Percentiles rank a stretch among this genome's conserved stretches.
These are phyloP conservation scores for Parus major DNA, from an alignment of 2,113 vertebrate genomes.

Conservation along the genomic window DNA sequence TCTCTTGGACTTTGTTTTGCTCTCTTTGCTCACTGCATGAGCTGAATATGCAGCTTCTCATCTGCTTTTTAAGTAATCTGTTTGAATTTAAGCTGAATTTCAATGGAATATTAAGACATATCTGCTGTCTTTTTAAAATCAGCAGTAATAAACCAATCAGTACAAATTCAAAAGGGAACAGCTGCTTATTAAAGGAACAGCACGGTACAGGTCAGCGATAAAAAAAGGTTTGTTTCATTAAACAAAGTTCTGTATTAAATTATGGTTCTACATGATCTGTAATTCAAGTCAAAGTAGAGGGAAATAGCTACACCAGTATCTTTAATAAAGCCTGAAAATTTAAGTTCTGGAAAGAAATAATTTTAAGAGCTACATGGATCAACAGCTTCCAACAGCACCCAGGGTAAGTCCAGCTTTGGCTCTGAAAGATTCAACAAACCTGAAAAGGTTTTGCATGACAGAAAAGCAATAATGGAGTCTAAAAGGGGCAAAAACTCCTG, in stretches of 20 bases:
- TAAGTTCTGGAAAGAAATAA: background rate
- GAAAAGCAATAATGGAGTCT: background rate
- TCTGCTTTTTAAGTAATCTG: background rate
- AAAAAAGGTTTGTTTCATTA: background rate
- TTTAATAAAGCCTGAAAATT: slow-evolving; percentile 20
- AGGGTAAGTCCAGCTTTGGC: background rate
- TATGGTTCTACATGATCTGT: background rate
- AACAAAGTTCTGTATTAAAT: background rate
- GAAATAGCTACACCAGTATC: background rate
- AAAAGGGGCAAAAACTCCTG: background rate
- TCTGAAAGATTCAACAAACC: fast-evolving
- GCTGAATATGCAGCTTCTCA: background rate
- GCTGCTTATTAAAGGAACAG: background rate
- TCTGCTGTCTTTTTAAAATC: background rate
- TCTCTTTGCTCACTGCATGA: background rate
- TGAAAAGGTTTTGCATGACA: background rate
- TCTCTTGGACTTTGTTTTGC: background rate
- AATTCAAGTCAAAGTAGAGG: background rate
- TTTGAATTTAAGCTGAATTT: background rate
- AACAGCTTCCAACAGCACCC: background rate
- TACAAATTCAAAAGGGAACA: background rate
- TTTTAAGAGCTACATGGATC: background rate
- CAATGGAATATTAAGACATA: background rate
- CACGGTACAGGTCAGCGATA: background rate
- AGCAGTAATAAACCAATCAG: background rate